Evolutionary conservation across 1,140 invertebrate species (phyloP).

Genomic region (Temnothorax curvispinosus): DNA sequence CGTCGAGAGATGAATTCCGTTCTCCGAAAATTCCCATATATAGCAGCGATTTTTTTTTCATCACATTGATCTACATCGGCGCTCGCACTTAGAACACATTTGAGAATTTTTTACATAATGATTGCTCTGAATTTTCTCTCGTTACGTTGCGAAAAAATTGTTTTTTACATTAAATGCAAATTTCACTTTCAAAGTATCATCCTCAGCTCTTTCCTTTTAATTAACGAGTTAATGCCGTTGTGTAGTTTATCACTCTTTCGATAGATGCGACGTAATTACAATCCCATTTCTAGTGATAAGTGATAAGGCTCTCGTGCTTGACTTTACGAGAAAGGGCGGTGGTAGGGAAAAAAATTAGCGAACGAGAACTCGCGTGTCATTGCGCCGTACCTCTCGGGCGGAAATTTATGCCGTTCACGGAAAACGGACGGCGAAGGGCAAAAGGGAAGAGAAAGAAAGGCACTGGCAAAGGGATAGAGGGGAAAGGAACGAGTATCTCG

Average conservation of each 20-base stretch:
- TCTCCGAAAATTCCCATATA: background rate
- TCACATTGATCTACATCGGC: background rate
- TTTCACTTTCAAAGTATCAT: background rate
- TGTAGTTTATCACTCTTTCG: background rate
- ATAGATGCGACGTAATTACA: slow-evolving; percentile 11
- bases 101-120: background rate
- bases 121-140: background rate
- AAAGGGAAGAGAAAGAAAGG: background rate
- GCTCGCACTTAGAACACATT: background rate
- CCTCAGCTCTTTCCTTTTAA: background rate
- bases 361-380: slow-evolving; percentile 70
- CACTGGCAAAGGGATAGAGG: background rate
- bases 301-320: background rate
- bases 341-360: slow-evolving; percentile 38
- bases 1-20: background rate
- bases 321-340: background rate
- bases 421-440: slow-evolving; percentile 26
- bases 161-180: background rate
- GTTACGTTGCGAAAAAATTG: background rate
- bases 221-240: background rate
- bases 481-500: background rate
- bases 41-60: background rate
- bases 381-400: slow-evolving; percentile 63
- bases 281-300: background rate
- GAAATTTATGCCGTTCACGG: slow-evolving; percentile 71